Percentiles rank a stretch among this genome's conserved stretches.
These are phyloP conservation scores for Watersipora subatra DNA, from an alignment of 1,140 invertebrate species.

Conservation along the genomic window DNA sequence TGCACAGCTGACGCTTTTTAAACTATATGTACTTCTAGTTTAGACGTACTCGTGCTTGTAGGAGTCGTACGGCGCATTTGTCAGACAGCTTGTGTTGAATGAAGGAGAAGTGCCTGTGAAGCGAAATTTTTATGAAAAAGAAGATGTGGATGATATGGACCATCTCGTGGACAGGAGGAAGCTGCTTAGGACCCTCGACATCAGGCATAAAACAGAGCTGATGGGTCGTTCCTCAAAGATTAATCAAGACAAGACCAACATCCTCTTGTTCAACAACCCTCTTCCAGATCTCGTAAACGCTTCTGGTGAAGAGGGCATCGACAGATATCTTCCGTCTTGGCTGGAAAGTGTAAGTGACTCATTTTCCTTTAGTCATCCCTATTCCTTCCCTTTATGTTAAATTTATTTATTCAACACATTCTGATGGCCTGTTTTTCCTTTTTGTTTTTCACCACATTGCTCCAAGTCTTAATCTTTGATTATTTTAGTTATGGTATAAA, in stretches of 20 bases:
- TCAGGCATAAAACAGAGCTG: not conserved
- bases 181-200: not conserved
- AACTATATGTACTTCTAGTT: too few relatives aligned
- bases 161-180: not conserved
- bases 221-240: not conserved
- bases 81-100: not conserved
- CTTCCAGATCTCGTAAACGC: not conserved
- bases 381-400: too few relatives aligned
- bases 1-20: too few relatives aligned
- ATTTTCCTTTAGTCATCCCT: too few relatives aligned
- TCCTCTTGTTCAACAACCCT: not conserved
- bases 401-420: too few relatives aligned
- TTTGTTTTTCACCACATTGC: too few relatives aligned
- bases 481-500: too few relatives aligned
- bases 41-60: too few relatives aligned
- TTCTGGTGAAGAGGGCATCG: conserved; percentile 1
- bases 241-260: not conserved
- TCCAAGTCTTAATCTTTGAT: too few relatives aligned
- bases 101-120: not conserved
- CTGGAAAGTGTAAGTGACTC: not conserved
- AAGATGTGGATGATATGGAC: not conserved
- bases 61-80: not conserved
- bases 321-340: not conserved
- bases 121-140: not conserved
- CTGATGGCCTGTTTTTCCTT: too few relatives aligned